Evolutionary conservation across 2,113 vertebrate species (phyloP).

Genomic region (Anolis sagrei): DNA sequence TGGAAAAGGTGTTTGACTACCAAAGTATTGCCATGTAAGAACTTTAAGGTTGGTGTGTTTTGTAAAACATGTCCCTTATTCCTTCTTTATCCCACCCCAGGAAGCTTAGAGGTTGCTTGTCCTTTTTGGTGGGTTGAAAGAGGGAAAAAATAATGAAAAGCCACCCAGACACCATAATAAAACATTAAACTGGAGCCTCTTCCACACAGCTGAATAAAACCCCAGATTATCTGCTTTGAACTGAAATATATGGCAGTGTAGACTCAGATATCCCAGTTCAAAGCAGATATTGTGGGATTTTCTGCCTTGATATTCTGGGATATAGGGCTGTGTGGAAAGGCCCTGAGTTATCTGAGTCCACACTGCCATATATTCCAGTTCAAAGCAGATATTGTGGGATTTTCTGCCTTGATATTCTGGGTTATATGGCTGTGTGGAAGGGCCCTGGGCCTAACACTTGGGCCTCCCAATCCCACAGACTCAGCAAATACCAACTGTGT

Average conservation of each 20-base stretch:
- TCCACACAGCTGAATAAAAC: no score
- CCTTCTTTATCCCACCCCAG: slow-evolving; percentile 2
- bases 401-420: no score
- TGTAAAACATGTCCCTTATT: slow-evolving; percentile 11
- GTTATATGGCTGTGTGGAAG: no score
- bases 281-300: no score
- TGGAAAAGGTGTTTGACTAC: slow-evolving; percentile 13
- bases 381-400: no score
- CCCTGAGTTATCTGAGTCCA: no score
- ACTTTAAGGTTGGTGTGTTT: background rate
- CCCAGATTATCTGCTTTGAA: no score
- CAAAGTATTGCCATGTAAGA: background rate
- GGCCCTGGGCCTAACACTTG: slow-evolving; percentile 51
- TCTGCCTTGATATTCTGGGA: no score
- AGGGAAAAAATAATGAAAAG: slow-evolving; percentile 57
- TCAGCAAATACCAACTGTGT: slow-evolving; percentile 57
- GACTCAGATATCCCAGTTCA: no score
- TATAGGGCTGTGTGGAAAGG: no score
- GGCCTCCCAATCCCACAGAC: slow-evolving; percentile 63
- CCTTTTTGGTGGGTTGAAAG: slow-evolving; percentile 36
- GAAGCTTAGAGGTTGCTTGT: background rate
- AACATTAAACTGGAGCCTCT: slow-evolving; percentile 60
- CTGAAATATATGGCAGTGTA: no score
- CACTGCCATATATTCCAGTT: no score
- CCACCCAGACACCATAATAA: slow-evolving; percentile 54